Evolutionary conservation across 1,140 invertebrate genomes (phyloP).

Genomic region (Cotesia typhae): DNA sequence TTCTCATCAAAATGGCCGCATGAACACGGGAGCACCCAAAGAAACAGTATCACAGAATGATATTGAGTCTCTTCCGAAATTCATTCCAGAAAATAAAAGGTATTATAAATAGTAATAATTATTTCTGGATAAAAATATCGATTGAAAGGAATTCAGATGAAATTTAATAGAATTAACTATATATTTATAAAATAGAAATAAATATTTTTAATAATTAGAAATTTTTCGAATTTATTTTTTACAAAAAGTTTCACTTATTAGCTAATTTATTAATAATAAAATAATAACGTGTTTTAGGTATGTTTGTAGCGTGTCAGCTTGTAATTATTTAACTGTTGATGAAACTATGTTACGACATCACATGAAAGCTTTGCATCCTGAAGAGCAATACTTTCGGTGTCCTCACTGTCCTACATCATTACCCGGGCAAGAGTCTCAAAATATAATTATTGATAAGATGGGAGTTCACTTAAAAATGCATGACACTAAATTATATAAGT

Average conservation of each 20-base stretch:
- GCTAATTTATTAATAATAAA: not conserved
- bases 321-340: conserved; percentile 77
- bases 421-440: conserved; percentile 56
- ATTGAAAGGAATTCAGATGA: too few species aligned
- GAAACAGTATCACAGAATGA: conserved; percentile 44
- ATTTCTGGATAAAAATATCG: too few species aligned
- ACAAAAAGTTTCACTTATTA: not conserved
- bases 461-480: conserved; percentile 79
- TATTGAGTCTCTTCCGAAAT: conserved; percentile 66
- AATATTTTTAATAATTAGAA: too few species aligned
- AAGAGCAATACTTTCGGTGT: conserved; percentile 72
- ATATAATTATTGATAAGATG: conserved; percentile 69
- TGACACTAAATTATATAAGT: conserved; percentile 75
- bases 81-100: conserved; percentile 72
- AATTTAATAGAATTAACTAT: too few species aligned
- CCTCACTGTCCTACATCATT: conserved; percentile 71
- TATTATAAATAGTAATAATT: conserved; percentile 22
- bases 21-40: conserved; percentile 51
- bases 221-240: not conserved
- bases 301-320: conserved; percentile 75
- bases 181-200: too few species aligned
- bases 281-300: conserved; percentile 58
- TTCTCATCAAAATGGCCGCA: conserved; percentile 69
- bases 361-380: conserved; percentile 74
- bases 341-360: conserved; percentile 77